These are phyloP conservation scores for Brachyistius frenatus DNA, from an alignment of 2,113 vertebrate genomes.

Conservation along the genomic window DNA sequence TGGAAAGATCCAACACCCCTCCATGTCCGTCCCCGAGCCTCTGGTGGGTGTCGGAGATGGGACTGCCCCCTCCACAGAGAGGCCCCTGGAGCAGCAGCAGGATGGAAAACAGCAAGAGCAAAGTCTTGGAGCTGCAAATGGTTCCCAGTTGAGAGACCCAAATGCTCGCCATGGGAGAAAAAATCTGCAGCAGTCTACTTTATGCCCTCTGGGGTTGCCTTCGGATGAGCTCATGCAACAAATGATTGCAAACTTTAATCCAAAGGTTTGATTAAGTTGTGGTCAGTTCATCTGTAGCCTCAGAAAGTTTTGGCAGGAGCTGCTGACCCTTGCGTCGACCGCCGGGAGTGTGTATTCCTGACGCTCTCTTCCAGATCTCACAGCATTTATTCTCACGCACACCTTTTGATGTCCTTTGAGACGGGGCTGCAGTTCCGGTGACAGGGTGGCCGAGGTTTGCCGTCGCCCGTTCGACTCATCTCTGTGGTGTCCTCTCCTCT, in stretches of 20 bases:
- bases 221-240: slow-evolving; percentile 30
- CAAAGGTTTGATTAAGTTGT: slow-evolving; percentile 13
- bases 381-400: slow-evolving; percentile 81
- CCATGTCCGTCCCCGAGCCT: slow-evolving; percentile 88
- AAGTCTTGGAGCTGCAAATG: slow-evolving; percentile 68
- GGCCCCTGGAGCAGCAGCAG: slow-evolving; percentile 71
- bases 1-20: slow-evolving; percentile 88
- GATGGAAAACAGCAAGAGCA: slow-evolving; percentile 63
- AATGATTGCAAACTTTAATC: slow-evolving; percentile 36
- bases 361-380: slow-evolving; percentile 69
- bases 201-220: slow-evolving; percentile 50
- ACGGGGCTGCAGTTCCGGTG: slow-evolving; percentile 86
- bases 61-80: slow-evolving; percentile 82
- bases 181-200: slow-evolving; percentile 39
- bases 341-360: slow-evolving; percentile 39
- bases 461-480: slow-evolving; percentile 78
- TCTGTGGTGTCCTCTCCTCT: slow-evolving; percentile 77
- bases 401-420: slow-evolving; percentile 79
- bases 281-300: slow-evolving; percentile 26
- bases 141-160: slow-evolving; percentile 73
- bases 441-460: slow-evolving; percentile 83
- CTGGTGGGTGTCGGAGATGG: slow-evolving; percentile 88
- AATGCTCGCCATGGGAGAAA: slow-evolving; percentile 78
- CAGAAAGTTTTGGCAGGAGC: slow-evolving; percentile 26
- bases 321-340: slow-evolving; percentile 58